phyloP scores from a whole-genome alignment of 2,888 invertebrate species.

The Melieria crassipennis region DNA sequence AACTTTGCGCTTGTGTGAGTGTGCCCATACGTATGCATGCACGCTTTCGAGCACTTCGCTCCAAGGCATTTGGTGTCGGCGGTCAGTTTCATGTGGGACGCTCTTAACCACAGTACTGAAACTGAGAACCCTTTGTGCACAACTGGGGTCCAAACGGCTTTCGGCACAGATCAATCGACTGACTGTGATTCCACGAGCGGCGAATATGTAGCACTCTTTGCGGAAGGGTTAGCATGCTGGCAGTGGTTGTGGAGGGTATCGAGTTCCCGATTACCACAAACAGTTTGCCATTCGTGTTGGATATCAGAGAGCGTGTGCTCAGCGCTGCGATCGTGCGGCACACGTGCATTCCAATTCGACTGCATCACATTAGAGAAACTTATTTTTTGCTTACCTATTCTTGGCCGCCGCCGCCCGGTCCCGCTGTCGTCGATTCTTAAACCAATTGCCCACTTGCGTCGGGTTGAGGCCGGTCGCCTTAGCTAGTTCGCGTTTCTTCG shows the following conservation, averaged over 20 bases:
- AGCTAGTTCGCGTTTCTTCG: conserved; percentile 91
- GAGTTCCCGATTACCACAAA: neutral
- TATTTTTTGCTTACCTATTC: conserved; percentile 79
- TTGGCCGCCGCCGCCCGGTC: conserved; percentile 94
- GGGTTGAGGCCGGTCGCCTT: conserved; percentile 91
- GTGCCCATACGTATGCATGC: conserved; percentile 1
- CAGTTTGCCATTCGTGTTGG: conserved; percentile 8
- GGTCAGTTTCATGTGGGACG: conserved; percentile 59
- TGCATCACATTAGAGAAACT: too few relatives aligned
- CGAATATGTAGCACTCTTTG: too few relatives aligned
- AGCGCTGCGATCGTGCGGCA: conserved; percentile 19
- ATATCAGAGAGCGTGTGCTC: conserved; percentile 5
- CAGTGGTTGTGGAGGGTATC: neutral
- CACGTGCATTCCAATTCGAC: conserved; percentile 11
- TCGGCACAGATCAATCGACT: conserved; percentile 54
- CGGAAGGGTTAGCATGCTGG: too few relatives aligned
- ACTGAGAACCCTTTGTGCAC: conserved; percentile 55
- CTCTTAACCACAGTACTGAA: conserved; percentile 54
- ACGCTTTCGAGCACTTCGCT: neutral
- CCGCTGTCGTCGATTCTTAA: conserved; percentile 87
- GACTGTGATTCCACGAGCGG: neutral
- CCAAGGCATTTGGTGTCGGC: conserved; percentile 38
- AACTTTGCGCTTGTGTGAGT: conserved; percentile 21
- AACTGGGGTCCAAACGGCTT: conserved; percentile 46
- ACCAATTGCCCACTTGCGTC: conserved; percentile 95